Conservation (phyloP, 2,888 invertebrate genomes). For the Scaptomyza flava region DNA sequence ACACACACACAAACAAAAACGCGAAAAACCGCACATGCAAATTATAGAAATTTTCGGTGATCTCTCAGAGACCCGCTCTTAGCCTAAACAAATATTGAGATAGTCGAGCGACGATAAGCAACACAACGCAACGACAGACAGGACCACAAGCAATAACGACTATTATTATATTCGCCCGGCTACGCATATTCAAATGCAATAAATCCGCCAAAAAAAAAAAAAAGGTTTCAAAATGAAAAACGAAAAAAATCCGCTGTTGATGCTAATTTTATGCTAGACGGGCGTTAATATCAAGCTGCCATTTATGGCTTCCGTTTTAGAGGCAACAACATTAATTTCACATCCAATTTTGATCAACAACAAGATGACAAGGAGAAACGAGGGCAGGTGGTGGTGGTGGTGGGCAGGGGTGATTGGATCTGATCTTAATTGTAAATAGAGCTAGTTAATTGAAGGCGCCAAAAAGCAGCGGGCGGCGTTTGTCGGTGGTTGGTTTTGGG, state of each 20-base stretch:
- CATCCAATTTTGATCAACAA: constrained; percentile 10
- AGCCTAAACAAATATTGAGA: constrained; percentile 73
- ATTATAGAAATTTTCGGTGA: constrained; percentile 79
- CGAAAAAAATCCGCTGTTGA: neutral
- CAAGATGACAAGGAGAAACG: neutral
- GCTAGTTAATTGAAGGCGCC: constrained; percentile 73
- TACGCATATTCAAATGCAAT: constrained; percentile 71
- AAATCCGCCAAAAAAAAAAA: constrained; percentile 43
- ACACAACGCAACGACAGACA: constrained; percentile 7
- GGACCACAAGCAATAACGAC: constrained; percentile 13
- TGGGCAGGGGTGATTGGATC: neutral
- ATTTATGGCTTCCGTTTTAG: constrained; percentile 75
- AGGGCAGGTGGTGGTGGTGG: neutral
- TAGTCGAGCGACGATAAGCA: constrained; percentile 38
- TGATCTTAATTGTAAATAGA: constrained; percentile 23
- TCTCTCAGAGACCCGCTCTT: neutral
- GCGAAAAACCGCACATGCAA: constrained; percentile 62
- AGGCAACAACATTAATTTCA: constrained; percentile 20
- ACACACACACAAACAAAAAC: neutral
- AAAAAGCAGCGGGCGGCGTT: constrained; percentile 57
- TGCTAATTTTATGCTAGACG: constrained; percentile 72
- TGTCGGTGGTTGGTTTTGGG: neutral
- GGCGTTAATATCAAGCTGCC: constrained; percentile 77
- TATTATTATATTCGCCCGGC: constrained; percentile 62
- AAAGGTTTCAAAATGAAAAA: neutral